phyloP scores from a whole-genome alignment of 1,140 invertebrate genomes.

The Panulirus ornatus region DNA sequence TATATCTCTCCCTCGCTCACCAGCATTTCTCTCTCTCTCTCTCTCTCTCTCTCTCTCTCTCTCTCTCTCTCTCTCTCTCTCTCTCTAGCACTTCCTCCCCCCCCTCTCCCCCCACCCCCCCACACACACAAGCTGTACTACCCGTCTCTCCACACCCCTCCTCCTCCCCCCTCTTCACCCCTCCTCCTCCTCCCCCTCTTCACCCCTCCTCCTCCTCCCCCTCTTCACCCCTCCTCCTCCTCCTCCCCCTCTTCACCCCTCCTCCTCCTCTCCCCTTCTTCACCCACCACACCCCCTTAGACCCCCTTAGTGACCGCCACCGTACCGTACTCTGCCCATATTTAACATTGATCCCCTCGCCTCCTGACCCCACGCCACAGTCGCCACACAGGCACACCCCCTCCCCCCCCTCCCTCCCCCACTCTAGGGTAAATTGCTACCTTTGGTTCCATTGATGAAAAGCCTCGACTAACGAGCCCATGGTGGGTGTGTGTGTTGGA shows the following conservation, averaged over 20 bases:
- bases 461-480: no score
- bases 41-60: background rate
- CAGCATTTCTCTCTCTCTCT: no score
- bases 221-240: background rate
- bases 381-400: no score
- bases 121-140: no score
- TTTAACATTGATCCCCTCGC: no score
- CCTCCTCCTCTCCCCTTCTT: background rate
- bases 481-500: no score
- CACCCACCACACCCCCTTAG: background rate
- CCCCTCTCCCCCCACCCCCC: background rate
- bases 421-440: no score
- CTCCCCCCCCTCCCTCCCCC: no score
- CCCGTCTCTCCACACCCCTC: background rate
- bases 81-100: background rate
- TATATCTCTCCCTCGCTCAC: no score
- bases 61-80: background rate
- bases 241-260: background rate
- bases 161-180: background rate
- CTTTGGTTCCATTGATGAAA: no score
- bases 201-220: background rate
- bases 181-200: background rate
- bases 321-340: background rate
- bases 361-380: no score
- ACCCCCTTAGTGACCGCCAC: background rate